Base-by-base conservation (phyloP, 2,888 invertebrate genomes). In the Lepidonotus clava region DNA sequence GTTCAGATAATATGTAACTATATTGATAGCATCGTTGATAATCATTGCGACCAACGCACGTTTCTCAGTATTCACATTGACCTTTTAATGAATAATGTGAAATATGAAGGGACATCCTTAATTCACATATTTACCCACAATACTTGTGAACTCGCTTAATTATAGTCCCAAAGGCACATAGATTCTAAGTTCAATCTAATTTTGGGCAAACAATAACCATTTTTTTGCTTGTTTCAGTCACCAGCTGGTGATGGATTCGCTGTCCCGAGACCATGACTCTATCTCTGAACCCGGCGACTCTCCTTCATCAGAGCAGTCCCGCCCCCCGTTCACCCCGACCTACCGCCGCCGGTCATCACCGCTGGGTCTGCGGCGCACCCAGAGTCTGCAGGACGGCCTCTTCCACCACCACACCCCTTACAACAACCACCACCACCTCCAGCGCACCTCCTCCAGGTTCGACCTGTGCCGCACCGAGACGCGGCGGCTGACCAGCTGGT, bases 181-280 rank as follows among this genome's bases (percentile, higher is more conserved):
- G n/a, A n/a, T n/a, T n/a, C n/a, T n/a, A n/a, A n/a, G n/a, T n/a
- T n/a, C n/a, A n/a, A n/a, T n/a, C n/a, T n/a, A n/a, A n/a, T n/a
- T n/a, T n/a, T n/a, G n/a, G n/a, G n/a, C n/a, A n/a, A n/a, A n/a
- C n/a, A n/a, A n/a, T n/a, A n/a, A n/a, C n/a, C n/a, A n/a, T n/a
- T n/a, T n/a, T n/a, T n/a, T 24, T 8, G 5, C 38, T 18, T 36
- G 18, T 71, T 80, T 2, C 80, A 80, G 80, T 28, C 80, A 80
- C 51, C 80, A 80, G 46, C n/a, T 80, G 80, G 80, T 80, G 80
- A 80, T 80, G 80, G 36, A 76, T 28, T 40, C 76, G 21, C 28
- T 76, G 6, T 21, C 36, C 21, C 76, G 24, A 11, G 61, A 76
- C 38, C 76, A 40, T 40, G 80, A 80, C 80, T 46, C 80, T 1